phyloP scores from a whole-genome alignment of 1,140 invertebrate species.

The Caerostris extrusa region DNA sequence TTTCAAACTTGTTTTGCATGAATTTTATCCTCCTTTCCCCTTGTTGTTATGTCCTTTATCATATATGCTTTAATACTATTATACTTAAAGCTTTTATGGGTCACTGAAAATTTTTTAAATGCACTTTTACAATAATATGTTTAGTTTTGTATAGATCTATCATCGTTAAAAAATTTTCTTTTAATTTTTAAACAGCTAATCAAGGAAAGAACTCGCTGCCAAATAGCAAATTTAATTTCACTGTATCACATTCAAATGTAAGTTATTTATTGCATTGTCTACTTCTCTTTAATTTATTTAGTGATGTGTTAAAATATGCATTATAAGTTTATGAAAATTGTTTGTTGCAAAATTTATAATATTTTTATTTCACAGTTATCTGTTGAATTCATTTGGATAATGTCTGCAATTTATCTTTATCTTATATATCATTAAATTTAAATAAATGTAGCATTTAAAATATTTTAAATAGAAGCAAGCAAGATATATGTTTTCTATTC shows the following conservation, averaged over 20 bases:
- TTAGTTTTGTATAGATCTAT: too few species aligned
- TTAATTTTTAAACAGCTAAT: slow-evolving; percentile 39
- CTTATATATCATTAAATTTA: too few species aligned
- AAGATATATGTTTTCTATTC: too few species aligned
- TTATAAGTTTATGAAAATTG: too few species aligned
- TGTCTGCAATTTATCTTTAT: too few species aligned
- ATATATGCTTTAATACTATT: background rate
- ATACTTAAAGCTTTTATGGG: background rate
- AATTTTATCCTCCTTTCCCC: background rate
- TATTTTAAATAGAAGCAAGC: too few species aligned
- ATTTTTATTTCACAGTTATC: too few species aligned
- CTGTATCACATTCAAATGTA: slow-evolving; percentile 60
- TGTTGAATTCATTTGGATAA: too few species aligned
- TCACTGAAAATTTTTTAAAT: background rate
- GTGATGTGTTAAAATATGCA: too few species aligned
- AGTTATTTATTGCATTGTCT: background rate
- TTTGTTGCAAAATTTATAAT: too few species aligned
- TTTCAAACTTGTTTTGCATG: slow-evolving; percentile 19
- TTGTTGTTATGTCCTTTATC: background rate
- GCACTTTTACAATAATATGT: background rate
- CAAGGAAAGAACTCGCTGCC: slow-evolving; percentile 57
- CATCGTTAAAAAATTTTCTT: background rate
- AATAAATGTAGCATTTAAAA: too few species aligned
- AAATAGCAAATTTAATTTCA: slow-evolving; percentile 53
- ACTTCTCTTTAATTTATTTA: too few species aligned